Percentiles rank a stretch among this genome's conserved stretches.
Conservation (phyloP, 2,113 vertebrate genomes). For the Odocoileus hemionus region DNA sequence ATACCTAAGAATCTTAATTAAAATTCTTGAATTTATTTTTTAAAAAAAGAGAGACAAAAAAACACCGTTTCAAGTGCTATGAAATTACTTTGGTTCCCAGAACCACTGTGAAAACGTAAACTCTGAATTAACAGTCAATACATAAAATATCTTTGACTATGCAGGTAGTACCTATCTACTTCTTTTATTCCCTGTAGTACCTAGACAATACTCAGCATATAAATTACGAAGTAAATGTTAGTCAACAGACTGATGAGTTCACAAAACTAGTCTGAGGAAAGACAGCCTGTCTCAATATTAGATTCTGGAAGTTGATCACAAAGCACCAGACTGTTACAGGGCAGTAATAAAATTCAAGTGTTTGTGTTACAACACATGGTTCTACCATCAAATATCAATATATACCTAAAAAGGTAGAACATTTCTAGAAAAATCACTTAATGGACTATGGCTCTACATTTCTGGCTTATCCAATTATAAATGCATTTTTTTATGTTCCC, state of each 20-base stretch:
- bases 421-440: not conserved
- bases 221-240: not conserved
- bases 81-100: not conserved
- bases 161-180: not conserved
- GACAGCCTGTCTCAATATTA: not conserved
- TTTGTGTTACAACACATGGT: not conserved
- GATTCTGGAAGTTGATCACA: not conserved
- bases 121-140: not conserved
- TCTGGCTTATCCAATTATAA: not conserved
- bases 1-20: not conserved
- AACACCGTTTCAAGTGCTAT: not conserved
- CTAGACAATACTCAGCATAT: not conserved
- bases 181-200: not conserved
- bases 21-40: not conserved
- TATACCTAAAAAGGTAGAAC: not conserved
- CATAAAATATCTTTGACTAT: not conserved
- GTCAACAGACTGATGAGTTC: not conserved
- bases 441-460: not conserved
- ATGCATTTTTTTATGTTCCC: not conserved
- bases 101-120: not conserved
- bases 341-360: constrained; percentile 8
- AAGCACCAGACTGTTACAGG: not conserved
- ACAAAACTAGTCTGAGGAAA: not conserved
- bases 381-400: not conserved
- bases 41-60: not conserved